Base-by-base conservation (phyloP, 1,140 invertebrate genomes). In the Ooceraea biroi region DNA sequence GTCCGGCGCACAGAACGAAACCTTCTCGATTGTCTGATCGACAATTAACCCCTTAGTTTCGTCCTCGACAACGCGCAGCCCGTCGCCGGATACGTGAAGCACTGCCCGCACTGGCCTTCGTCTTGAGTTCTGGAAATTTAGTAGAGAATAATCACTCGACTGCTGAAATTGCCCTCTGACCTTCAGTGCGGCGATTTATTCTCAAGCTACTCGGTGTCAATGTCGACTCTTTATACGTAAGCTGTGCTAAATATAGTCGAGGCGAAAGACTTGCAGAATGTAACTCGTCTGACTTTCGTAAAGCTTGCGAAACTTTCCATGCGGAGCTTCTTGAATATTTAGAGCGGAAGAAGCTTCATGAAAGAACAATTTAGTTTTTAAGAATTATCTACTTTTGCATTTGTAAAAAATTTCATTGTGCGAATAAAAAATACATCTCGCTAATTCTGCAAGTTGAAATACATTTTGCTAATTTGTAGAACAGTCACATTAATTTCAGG, bases 21-120 rank as follows among this genome's bases (percentile, higher is more conserved):
- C 99, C 94, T 99, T 99, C 92, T 99, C 99, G 84, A 99, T 99
- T 3, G 99, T 99, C 94, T 99, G 99, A 95, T 99, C 99, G 17
- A 99, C 98, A 85, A 99, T 98, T 63, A 99, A 95, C 36, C 99
- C 99, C 95, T 99, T 99, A 11, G 98, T 99, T 91, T 99, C 99
- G 91, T 99, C 99, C 94, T 99, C 99, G 0, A 99, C 99, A 0
- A 99, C 99, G 10, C 99, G 95, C 27, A 99, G 94, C 10, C 99
- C 98, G 95, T 99, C 99, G 0, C 99, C 99, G 73, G 98, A 99
- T 1, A 99, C 98, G 93, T 99, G 98, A 14, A 99, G 95, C 82
- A 99, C 96, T 1, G 98, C 98, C 88, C 98, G 96, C 3, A 99
- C 96, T 8, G 98, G 97, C 88, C 98, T 96, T 86, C 98, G 95